Evolutionary conservation across 2,888 invertebrate species (phyloP).

Genomic region (Agrypnus murinus): DNA sequence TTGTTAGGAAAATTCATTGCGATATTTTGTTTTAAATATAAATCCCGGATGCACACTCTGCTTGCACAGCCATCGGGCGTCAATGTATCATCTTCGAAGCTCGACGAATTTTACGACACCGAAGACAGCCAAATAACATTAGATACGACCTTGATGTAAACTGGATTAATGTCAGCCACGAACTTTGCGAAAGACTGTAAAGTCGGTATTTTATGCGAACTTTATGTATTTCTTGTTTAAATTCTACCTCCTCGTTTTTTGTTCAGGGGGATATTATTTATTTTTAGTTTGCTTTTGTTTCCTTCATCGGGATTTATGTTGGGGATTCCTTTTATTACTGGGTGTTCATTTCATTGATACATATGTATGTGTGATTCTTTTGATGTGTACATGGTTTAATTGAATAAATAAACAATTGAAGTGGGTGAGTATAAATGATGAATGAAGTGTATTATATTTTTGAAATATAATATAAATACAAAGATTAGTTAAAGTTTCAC

Average conservation of each 20-base stretch:
- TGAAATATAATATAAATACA: too few relatives aligned
- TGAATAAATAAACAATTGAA: too few relatives aligned
- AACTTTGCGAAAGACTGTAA: conserved; percentile 21
- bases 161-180: conserved; percentile 36
- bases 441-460: too few relatives aligned
- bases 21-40: conserved; percentile 25
- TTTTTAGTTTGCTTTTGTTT: background rate
- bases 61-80: conserved; percentile 4
- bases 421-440: too few relatives aligned
- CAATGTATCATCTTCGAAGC: conserved; percentile 9
- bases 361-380: too few relatives aligned
- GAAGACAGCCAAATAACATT: conserved; percentile 33
- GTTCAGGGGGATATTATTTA: background rate
- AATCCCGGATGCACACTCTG: conserved; percentile 6
- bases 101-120: conserved; percentile 31
- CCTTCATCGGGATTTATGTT: too few relatives aligned
- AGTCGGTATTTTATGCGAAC: conserved; percentile 22
- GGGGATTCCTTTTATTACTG: too few relatives aligned
- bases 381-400: too few relatives aligned
- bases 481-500: too few relatives aligned
- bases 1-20: conserved; percentile 24
- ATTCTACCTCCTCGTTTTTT: too few relatives aligned
- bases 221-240: conserved; percentile 22
- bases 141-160: conserved; percentile 34
- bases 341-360: too few relatives aligned